phyloP scores from a whole-genome alignment of 2,888 invertebrate species.

The Reticulitermes lucifugus region DNA sequence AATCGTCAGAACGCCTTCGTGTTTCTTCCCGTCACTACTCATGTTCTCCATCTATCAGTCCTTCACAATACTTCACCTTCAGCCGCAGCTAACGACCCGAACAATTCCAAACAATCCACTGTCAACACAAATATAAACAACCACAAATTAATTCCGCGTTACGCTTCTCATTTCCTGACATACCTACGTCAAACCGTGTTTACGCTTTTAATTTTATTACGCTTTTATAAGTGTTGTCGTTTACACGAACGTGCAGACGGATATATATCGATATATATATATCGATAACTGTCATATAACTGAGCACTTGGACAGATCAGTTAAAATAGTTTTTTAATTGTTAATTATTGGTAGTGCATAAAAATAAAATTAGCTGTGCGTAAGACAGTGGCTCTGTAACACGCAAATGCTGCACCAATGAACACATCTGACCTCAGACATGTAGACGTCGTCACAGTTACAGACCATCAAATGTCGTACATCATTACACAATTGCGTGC shows the following conservation, averaged over 20 bases:
- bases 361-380: no score
- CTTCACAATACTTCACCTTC: background rate
- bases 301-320: no score
- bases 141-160: background rate
- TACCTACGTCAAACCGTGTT: background rate
- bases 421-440: no score
- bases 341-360: no score
- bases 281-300: no score
- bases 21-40: slow-evolving; percentile 45
- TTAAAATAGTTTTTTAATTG: no score
- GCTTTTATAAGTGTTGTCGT: background rate
- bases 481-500: no score
- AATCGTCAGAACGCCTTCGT: slow-evolving; percentile 76
- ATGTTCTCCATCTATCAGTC: background rate
- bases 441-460: no score
- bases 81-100: background rate
- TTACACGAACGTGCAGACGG: background rate
- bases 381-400: no score
- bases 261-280: background rate
- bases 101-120: background rate
- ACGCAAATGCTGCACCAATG: no score
- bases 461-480: no score
- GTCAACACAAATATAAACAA: background rate
- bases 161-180: background rate
- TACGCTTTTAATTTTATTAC: background rate